These are phyloP conservation scores for Sander lucioperca DNA, from an alignment of 2,113 vertebrate genomes.

Conservation along the genomic window DNA sequence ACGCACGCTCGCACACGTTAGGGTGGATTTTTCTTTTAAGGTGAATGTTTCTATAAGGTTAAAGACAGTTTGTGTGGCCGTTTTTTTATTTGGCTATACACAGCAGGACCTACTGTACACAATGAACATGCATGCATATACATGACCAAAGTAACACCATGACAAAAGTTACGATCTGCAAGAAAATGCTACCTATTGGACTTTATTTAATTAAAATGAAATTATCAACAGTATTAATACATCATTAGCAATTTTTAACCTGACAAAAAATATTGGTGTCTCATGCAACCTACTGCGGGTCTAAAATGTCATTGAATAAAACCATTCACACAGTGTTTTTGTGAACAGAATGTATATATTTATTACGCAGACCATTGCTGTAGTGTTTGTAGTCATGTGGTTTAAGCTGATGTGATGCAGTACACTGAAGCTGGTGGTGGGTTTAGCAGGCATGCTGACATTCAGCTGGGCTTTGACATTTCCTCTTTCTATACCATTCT, in stretches of 20 bases:
- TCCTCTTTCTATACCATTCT: conserved; percentile 48
- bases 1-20: background rate
- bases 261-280: too few species aligned
- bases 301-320: background rate
- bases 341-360: background rate
- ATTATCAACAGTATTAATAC: too few species aligned
- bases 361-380: background rate
- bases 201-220: background rate
- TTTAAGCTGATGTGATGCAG: background rate
- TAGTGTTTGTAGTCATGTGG: background rate
- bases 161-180: background rate
- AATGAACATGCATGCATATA: too few species aligned
- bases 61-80: too few species aligned
- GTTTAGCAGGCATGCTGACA: conserved; percentile 5
- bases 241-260: too few species aligned
- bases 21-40: background rate
- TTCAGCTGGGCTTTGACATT: conserved; percentile 47
- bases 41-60: background rate
- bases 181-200: background rate
- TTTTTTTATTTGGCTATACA: background rate
- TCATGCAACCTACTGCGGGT: background rate
- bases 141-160: too few species aligned
- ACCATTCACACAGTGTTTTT: background rate
- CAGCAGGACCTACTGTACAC: background rate
- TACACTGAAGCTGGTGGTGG: background rate